Percentiles rank a stretch among this genome's conserved stretches.
Evolutionary conservation across 1,140 invertebrate genomes (phyloP).

Genomic region (Saccostrea glomerata): DNA sequence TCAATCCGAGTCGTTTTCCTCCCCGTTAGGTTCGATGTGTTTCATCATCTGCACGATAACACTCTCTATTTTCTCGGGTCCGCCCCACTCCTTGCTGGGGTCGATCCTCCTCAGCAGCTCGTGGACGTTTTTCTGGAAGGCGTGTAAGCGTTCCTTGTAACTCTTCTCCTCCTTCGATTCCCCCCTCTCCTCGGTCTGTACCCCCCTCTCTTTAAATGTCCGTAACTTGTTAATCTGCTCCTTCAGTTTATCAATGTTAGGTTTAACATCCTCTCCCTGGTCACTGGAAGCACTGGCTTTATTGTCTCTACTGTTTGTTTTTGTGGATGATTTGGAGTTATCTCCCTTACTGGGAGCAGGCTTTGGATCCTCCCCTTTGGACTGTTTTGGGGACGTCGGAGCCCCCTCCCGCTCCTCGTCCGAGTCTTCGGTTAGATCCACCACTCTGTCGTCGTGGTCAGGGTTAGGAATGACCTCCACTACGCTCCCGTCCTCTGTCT

Average conservation of each 20-base stretch:
- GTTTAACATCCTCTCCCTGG: slow-evolving; percentile 39
- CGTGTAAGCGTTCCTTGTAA: slow-evolving; percentile 43
- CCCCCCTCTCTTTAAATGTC: background rate
- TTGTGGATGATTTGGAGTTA: slow-evolving; percentile 28
- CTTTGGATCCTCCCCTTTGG: slow-evolving; percentile 37
- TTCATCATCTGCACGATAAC: slow-evolving; percentile 70
- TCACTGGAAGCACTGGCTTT: background rate
- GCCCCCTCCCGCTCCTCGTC: background rate
- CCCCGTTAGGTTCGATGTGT: slow-evolving; percentile 30
- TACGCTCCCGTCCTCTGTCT: slow-evolving; percentile 63
- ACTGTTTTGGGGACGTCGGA: background rate
- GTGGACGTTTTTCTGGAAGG: slow-evolving; percentile 64
- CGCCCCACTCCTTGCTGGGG: slow-evolving; percentile 66
- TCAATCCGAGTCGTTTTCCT: background rate
- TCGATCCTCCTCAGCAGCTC: slow-evolving; percentile 67
- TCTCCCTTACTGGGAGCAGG: background rate
- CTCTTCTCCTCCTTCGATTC: slow-evolving; percentile 27
- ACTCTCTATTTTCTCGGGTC: slow-evolving; percentile 61
- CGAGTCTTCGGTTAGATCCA: slow-evolving; percentile 48
- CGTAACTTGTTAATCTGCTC: slow-evolving; percentile 10
- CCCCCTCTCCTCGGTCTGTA: slow-evolving; percentile 5
- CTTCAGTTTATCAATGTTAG: slow-evolving; percentile 36
- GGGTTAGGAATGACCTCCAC: slow-evolving; percentile 57
- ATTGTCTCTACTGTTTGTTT: background rate
- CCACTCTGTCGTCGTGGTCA: slow-evolving; percentile 18